Conservation (phyloP, 2,113 vertebrate genomes). For the Scomber japonicus region DNA sequence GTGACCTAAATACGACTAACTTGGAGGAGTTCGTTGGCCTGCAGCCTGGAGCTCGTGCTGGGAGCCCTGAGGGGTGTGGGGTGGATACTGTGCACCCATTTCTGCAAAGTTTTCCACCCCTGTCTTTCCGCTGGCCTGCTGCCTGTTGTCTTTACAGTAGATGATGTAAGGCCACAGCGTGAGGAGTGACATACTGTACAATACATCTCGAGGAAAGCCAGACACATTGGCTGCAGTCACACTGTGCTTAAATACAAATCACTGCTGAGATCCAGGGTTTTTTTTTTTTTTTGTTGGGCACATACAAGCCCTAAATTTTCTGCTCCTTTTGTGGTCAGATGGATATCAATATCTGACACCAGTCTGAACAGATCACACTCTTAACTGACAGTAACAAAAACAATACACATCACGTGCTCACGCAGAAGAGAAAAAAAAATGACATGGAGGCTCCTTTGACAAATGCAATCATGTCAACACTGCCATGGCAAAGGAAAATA, state of each 20-base stretch:
- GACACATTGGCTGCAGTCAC: slow-evolving; percentile 48
- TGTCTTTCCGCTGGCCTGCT: slow-evolving; percentile 54
- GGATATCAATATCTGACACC: slow-evolving; percentile 28
- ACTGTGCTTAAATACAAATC: slow-evolving; percentile 55
- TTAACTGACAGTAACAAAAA: slow-evolving; percentile 4
- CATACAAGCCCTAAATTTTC: slow-evolving; percentile 11
- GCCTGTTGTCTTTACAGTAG: slow-evolving; percentile 69
- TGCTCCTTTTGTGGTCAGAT: slow-evolving; percentile 11
- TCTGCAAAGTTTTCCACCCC: slow-evolving; percentile 71
- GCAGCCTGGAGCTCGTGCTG: slow-evolving; percentile 46
- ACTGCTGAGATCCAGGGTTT: slow-evolving; percentile 34
- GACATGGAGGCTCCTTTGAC: neutral
- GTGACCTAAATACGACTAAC: slow-evolving; percentile 64
- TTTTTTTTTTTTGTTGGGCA: slow-evolving; percentile 12
- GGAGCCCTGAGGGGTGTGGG: slow-evolving; percentile 60
- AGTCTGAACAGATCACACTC: slow-evolving; percentile 7
- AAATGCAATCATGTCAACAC: neutral
- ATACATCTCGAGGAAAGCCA: slow-evolving; percentile 56
- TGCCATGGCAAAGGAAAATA: neutral
- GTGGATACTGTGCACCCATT: slow-evolving; percentile 70
- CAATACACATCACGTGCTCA: neutral
- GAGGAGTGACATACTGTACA: slow-evolving; percentile 73
- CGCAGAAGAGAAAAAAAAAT: neutral
- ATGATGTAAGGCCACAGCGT: slow-evolving; percentile 70
- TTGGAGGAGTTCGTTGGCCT: slow-evolving; percentile 57